Evolutionary conservation across 1,140 invertebrate genomes (phyloP).

Genomic region (Bombus affinis): DNA sequence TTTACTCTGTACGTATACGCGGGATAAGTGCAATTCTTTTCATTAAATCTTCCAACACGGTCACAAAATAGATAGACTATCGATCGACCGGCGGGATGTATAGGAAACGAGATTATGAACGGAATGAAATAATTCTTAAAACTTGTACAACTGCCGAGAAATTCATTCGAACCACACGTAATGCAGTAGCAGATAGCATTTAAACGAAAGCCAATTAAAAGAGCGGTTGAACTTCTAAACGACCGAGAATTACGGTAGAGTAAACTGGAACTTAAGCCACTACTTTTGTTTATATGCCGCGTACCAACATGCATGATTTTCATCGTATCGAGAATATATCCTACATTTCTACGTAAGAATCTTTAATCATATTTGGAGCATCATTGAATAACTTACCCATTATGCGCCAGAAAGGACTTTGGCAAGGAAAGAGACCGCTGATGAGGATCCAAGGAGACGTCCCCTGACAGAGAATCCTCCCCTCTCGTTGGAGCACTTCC

Average conservation of each 20-base stretch:
- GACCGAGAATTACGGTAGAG: constrained; percentile 34
- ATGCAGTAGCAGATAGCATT: constrained; percentile 19
- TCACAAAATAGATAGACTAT: not conserved
- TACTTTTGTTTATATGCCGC: not conserved
- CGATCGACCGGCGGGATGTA: not conserved
- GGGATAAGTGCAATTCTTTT: not conserved
- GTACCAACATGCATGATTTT: not conserved
- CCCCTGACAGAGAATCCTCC: constrained; percentile 71
- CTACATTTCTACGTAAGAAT: not conserved
- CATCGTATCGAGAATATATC: not conserved
- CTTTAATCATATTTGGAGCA: not conserved
- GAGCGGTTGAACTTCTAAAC: constrained; percentile 24
- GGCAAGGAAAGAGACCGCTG: constrained; percentile 86
- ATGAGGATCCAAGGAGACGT: constrained; percentile 80
- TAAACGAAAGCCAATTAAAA: constrained; percentile 46
- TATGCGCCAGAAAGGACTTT: constrained; percentile 85
- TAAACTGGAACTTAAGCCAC: constrained; percentile 29
- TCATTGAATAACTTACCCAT: constrained; percentile 72
- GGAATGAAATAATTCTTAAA: not conserved
- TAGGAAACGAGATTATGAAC: not conserved
- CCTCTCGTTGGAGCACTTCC: constrained; percentile 83
- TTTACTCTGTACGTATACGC: not conserved
- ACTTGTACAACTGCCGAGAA: not conserved
- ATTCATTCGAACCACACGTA: constrained; percentile 8
- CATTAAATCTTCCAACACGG: too few species aligned